Conservation (phyloP, 2,888 invertebrate genomes). For the Piscicola geometra region DNA sequence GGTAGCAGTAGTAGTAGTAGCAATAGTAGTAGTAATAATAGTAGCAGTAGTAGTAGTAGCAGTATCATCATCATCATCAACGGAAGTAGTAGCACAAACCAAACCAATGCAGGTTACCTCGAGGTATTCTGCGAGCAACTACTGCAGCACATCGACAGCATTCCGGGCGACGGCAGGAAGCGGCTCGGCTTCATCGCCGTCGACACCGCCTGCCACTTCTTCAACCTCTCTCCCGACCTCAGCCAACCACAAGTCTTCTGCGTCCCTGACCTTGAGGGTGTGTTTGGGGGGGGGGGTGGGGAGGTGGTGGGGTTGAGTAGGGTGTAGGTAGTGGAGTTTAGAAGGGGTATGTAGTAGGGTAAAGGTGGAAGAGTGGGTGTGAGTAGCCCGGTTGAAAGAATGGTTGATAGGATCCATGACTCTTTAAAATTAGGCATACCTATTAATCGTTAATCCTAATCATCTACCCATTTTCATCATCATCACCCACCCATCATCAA, state of each 20-base stretch:
- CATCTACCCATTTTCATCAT: no score
- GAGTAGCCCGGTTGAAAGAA: no score
- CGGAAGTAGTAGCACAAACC: not conserved
- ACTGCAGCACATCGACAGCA: conserved; percentile 71
- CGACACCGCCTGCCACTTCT: conserved; percentile 88
- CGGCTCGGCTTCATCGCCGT: conserved; percentile 89
- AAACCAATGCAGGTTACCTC: conserved; percentile 64
- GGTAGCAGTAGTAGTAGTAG: no score
- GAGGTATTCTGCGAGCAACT: conserved; percentile 76
- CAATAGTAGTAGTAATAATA: no score
- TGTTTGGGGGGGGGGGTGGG: conserved; percentile 43
- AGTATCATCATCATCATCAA: not conserved
- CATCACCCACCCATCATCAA: no score
- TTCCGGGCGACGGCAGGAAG: conserved; percentile 90
- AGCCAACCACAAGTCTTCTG: conserved; percentile 60
- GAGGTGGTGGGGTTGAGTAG: not conserved
- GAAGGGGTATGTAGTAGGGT: no score
- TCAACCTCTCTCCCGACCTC: conserved; percentile 59
- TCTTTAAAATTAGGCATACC: no score
- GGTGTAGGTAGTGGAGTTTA: not conserved
- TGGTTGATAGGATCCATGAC: no score
- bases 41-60: no score
- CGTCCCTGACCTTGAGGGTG: conserved; percentile 84
- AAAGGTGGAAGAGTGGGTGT: no score
- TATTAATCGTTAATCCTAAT: no score